A percentile compares a stretch with the other conserved stretches of the same genome.
Evolutionary conservation across 2,797 vertebrate species (phyloP).

Genomic region (Catamblyrhynchus diadema): DNA sequence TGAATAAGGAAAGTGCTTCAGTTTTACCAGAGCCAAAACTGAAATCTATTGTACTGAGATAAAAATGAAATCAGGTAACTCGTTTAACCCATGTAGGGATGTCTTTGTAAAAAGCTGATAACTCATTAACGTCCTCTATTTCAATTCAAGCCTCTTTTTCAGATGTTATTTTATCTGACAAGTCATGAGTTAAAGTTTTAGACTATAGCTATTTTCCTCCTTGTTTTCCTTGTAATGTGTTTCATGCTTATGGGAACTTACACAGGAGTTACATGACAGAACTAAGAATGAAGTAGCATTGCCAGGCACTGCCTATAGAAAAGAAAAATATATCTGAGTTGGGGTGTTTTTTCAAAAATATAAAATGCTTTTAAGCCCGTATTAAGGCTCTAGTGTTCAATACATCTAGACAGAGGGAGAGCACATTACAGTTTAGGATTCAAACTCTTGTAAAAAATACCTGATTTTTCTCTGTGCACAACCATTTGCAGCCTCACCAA

Average conservation of each 20-base stretch:
- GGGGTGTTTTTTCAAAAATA: neutral
- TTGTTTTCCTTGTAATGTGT: neutral
- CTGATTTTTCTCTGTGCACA: neutral
- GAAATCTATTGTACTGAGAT: neutral
- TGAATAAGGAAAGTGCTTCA: neutral
- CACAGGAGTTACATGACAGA: neutral
- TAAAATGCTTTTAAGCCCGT: neutral
- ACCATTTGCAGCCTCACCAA: neutral
- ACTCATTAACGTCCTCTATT: neutral
- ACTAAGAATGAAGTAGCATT: neutral
- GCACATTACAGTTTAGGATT: neutral
- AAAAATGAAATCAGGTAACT: neutral
- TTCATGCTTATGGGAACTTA: neutral
- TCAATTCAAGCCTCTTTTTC: neutral
- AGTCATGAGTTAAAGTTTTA: neutral
- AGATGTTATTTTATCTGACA: neutral
- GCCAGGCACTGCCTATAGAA: neutral
- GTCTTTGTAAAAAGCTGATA: neutral
- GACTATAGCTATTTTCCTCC: neutral
- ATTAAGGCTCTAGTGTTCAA: neutral
- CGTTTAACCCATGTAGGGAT: neutral
- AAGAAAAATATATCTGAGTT: neutral
- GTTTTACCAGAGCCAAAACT: neutral
- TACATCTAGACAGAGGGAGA: fast-evolving
- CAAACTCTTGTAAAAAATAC: neutral